Evolutionary conservation across 2,113 vertebrate genomes (phyloP).

Genomic region (Podiceps cristatus): DNA sequence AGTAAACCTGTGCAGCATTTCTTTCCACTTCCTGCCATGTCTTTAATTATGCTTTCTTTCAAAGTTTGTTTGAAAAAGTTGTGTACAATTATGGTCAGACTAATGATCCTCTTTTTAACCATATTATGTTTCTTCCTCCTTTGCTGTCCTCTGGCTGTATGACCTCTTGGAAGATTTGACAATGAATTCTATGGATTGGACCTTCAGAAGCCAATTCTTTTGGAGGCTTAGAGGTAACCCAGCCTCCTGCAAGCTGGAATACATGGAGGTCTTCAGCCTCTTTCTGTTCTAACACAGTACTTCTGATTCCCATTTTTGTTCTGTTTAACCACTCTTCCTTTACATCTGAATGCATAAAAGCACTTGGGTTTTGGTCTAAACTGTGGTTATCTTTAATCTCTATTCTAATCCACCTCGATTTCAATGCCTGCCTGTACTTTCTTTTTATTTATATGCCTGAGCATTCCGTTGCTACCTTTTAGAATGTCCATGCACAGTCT

Average conservation of each 20-base stretch:
- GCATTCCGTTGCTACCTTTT: neutral
- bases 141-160: neutral
- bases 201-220: neutral
- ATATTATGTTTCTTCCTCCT: neutral
- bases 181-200: neutral
- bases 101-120: neutral
- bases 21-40: neutral
- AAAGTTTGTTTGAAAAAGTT: neutral
- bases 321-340: neutral
- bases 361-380: neutral
- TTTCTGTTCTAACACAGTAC: neutral
- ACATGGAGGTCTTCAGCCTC: neutral
- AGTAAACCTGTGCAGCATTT: neutral
- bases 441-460: neutral
- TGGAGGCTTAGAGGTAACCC: neutral
- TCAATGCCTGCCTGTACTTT: neutral
- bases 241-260: neutral
- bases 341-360: neutral
- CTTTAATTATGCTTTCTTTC: slow-evolving; percentile 15
- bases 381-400: neutral
- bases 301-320: neutral
- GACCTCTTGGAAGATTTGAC: neutral
- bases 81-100: neutral
- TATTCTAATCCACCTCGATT: neutral
- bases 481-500: neutral